Base-by-base conservation (phyloP, 2,113 vertebrate genomes). In the Chitala chitala region DNA sequence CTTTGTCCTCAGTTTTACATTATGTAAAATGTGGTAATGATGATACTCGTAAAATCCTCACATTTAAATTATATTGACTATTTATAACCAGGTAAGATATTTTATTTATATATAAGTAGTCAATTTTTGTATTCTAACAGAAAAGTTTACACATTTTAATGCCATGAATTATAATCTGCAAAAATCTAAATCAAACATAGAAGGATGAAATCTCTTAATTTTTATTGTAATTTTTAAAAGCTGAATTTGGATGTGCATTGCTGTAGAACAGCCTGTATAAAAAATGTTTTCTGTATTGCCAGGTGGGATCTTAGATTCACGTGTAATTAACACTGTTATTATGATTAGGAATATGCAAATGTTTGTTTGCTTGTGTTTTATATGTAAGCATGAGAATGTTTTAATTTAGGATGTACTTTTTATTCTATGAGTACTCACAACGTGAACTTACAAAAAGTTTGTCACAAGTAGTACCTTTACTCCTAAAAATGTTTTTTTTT, bases 111-210 rank as follows among this genome's bases (percentile, higher is more conserved):
- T n/a, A n/a, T n/a, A n/a, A n/a, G n/a, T n/a, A n/a, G n/a, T n/a
- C n/a, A n/a, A n/a, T n/a, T n/a, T n/a, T n/a, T 51, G 12, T 8
- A 51, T 51, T 51, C 2, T 51, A n/a, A 20, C 2, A 51, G 12
- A 20, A 10, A 51, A 48, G 10, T 7, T 51, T 51, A 68, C 64
- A 68, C 22, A 46, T 31, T 17, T 33, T 63, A 63, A 63, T 63
- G 59, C 20, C 38, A 29, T 7, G 17, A n/a, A 42, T 36, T 48
- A 68, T 46, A 15, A 24, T 68, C 22, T 46, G 46, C 44, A 68
- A 46, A 46, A 46, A 24, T 68, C 42, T 8, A 46, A 38, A 68
- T 46, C 64, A 44, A 68, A 68, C 61, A 80, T 68, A 76, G n/a
- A 36, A 70, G 36, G 31, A 40, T 63, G 54, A 71, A 61, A n/a